Conservation (phyloP, 2,888 invertebrate species). For the Thecophora atra region DNA sequence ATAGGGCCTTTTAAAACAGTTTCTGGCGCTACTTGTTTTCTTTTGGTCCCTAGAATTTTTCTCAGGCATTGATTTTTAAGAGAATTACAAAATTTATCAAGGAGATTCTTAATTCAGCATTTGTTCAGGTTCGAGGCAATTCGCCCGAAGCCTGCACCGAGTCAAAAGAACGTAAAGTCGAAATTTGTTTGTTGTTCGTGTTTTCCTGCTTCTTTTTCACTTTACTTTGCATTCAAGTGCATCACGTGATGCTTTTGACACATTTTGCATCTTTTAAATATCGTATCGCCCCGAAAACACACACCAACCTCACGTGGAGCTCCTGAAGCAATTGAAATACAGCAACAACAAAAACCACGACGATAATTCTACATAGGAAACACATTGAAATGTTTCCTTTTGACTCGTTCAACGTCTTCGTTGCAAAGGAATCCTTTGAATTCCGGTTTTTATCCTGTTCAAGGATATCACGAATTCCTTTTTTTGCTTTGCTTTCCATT, state of each 20-base stretch:
- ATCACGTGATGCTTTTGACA: constrained; percentile 1
- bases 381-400: background rate
- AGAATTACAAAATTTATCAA: no score
- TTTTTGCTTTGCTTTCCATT: background rate
- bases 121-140: no score
- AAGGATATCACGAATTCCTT: background rate
- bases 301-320: background rate
- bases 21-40: no score
- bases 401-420: background rate
- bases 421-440: background rate
- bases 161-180: background rate
- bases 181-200: no score
- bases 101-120: no score
- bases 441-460: background rate
- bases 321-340: background rate
- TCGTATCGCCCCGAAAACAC: constrained; percentile 1
- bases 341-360: background rate
- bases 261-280: constrained; percentile 30
- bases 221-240: background rate
- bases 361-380: no score
- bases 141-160: background rate
- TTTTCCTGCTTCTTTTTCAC: background rate
- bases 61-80: no score
- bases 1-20: no score
- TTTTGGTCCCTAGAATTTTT: no score